These are phyloP conservation scores for Bruchidius siliquastri DNA, from an alignment of 2,888 invertebrate species.

Conservation along the genomic window DNA sequence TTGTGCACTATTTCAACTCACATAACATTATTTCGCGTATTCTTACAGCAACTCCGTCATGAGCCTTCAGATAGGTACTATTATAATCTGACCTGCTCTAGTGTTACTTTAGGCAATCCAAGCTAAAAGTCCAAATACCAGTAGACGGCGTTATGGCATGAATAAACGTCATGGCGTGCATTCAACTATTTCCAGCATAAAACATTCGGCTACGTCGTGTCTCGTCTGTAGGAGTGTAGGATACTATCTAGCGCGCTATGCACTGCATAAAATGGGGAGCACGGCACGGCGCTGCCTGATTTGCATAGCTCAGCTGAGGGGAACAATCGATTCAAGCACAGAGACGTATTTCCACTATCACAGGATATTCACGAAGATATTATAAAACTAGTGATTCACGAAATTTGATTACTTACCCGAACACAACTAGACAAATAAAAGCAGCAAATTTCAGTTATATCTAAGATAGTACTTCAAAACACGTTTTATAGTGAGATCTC, in stretches of 20 bases:
- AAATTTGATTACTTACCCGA: too few species aligned
- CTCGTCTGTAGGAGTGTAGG: background rate
- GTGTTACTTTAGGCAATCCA: too few species aligned
- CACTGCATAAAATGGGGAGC: slow-evolving; percentile 49
- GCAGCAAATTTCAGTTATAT: too few species aligned
- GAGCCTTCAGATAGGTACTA: too few species aligned
- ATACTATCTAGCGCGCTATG: slow-evolving; percentile 25
- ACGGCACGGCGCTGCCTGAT: slow-evolving; percentile 45
- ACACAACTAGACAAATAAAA: too few species aligned
- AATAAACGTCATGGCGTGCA: background rate
- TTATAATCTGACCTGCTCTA: too few species aligned
- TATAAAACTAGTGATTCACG: too few species aligned
- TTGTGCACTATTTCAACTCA: too few species aligned
- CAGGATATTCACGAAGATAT: background rate
- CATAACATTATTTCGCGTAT: too few species aligned
- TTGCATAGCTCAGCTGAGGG: slow-evolving; percentile 51
- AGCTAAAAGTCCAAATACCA: background rate
- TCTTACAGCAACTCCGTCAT: too few species aligned
- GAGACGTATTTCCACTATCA: background rate
- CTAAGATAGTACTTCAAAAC: too few species aligned
- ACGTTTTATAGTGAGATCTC: too few species aligned
- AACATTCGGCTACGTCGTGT: background rate
- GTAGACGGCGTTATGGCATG: background rate
- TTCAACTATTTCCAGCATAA: background rate
- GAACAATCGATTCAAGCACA: slow-evolving; percentile 43